Percentiles rank a stretch among this genome's conserved stretches.
phyloP scores from a whole-genome alignment of 2,797 vertebrate species.

The Poecilia wingei region DNA sequence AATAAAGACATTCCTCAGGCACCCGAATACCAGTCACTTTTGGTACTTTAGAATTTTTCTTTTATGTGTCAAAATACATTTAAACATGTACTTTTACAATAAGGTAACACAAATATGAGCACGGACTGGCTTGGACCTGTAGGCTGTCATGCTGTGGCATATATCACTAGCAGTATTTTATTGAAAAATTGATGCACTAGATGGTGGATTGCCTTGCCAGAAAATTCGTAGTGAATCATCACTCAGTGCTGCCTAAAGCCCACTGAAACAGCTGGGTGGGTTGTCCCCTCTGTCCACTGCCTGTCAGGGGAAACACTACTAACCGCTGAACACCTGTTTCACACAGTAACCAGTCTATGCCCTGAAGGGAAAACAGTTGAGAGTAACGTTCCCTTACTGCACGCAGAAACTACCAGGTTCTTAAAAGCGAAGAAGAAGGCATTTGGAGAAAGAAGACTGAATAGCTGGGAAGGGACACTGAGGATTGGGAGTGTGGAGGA shows the following conservation, averaged over 20 bases:
- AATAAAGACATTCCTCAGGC: not conserved
- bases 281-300: constrained; percentile 42
- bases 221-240: constrained; percentile 72
- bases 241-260: constrained; percentile 50
- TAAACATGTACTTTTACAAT: not conserved
- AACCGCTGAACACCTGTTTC: constrained; percentile 73
- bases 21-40: not conserved
- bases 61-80: not conserved
- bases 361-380: constrained; percentile 48
- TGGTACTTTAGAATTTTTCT: not conserved
- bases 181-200: constrained; percentile 55
- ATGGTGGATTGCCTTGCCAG: constrained; percentile 70
- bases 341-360: constrained; percentile 34
- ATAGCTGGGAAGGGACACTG: constrained; percentile 13
- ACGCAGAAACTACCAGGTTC: constrained; percentile 18
- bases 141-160: not conserved
- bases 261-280: constrained; percentile 40
- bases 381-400: constrained; percentile 17
- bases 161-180: constrained; percentile 5
- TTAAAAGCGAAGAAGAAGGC: constrained; percentile 23
- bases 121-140: not conserved
- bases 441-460: constrained; percentile 14
- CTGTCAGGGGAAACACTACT: constrained; percentile 51
- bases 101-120: not conserved
- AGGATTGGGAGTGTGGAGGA: constrained; percentile 10